Evolutionary conservation across 2,888 invertebrate genomes (phyloP).

Genomic region (Erannis defoliaria): DNA sequence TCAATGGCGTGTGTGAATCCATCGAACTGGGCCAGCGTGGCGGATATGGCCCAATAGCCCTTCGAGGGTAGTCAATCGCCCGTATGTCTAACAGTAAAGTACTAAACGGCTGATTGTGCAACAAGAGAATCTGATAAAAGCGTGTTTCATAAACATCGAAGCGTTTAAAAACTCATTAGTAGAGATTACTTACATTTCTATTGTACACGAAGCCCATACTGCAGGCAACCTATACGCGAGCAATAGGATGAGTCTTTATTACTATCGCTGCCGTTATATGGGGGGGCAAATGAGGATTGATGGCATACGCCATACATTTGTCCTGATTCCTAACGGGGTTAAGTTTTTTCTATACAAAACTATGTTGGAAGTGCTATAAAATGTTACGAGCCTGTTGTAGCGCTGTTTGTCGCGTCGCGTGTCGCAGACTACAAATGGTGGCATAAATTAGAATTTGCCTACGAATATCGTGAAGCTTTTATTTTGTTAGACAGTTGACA

Average conservation of each 20-base stretch:
- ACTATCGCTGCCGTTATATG: constrained; percentile 31
- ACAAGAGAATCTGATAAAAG: too few species aligned
- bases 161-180: too few species aligned
- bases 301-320: constrained; percentile 32
- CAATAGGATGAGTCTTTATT: constrained; percentile 36
- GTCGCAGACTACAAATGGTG: constrained; percentile 9
- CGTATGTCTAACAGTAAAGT: too few species aligned
- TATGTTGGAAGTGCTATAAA: constrained; percentile 27
- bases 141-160: too few species aligned
- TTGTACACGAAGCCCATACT: constrained; percentile 16
- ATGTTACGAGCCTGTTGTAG: constrained; percentile 21
- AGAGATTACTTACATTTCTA: background rate
- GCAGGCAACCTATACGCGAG: constrained; percentile 1
- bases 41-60: too few species aligned
- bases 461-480: background rate
- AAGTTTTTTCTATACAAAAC: constrained; percentile 24
- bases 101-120: too few species aligned
- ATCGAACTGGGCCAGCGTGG: too few species aligned
- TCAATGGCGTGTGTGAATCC: too few species aligned
- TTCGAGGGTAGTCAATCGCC: too few species aligned
- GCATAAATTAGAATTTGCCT: constrained; percentile 14
- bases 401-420: constrained; percentile 30
- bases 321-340: constrained; percentile 32
- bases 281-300: constrained; percentile 37
- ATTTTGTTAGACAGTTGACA: constrained; percentile 6